A percentile compares a stretch with the other conserved stretches of the same genome.
phyloP scores from a whole-genome alignment of 30 jellyfish, hydroid and myxozoan genomes.

The Aurelia sp. region DNA sequence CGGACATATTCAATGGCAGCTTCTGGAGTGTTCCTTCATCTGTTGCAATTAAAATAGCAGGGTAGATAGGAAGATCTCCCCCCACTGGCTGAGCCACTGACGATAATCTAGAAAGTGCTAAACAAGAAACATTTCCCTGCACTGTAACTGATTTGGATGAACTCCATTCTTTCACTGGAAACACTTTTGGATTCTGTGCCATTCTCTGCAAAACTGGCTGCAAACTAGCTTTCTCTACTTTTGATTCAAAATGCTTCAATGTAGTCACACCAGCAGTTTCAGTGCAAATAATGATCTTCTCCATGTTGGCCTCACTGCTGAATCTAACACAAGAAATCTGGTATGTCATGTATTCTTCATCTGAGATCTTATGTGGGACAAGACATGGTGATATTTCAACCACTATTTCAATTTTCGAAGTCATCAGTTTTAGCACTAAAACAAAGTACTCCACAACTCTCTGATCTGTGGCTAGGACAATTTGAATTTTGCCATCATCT shows the following conservation, averaged over 20 bases:
- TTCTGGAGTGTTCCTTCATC: slow-evolving; percentile 30
- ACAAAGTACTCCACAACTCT: slow-evolving; percentile 73
- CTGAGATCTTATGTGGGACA: slow-evolving; percentile 64
- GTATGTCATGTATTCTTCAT: slow-evolving; percentile 42
- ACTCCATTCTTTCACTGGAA: slow-evolving; percentile 40
- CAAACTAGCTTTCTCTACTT: slow-evolving; percentile 58
- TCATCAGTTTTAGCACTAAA: slow-evolving; percentile 33
- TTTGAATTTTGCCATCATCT: slow-evolving; percentile 70
- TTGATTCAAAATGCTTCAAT: slow-evolving; percentile 66
- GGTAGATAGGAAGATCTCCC: slow-evolving; percentile 20
- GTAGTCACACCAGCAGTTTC: slow-evolving; percentile 49
- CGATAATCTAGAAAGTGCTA: slow-evolving; percentile 17
- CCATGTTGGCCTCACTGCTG: slow-evolving; percentile 42
- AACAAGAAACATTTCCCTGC: slow-evolving; percentile 18
- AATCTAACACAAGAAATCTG: slow-evolving; percentile 52
- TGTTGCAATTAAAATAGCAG: slow-evolving; percentile 21
- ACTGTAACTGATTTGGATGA: slow-evolving; percentile 30
- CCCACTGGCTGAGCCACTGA: slow-evolving; percentile 4
- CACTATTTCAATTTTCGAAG: slow-evolving; percentile 41
- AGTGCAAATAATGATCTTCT: slow-evolving; percentile 56
- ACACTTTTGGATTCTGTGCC: slow-evolving; percentile 47
- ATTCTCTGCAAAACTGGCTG: slow-evolving; percentile 73
- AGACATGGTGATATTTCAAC: slow-evolving; percentile 80
- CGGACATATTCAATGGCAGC: slow-evolving; percentile 24
- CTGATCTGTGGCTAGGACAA: slow-evolving; percentile 63